Conservation (phyloP, 2,888 invertebrate genomes). For the Linnaemya vulpina region DNA sequence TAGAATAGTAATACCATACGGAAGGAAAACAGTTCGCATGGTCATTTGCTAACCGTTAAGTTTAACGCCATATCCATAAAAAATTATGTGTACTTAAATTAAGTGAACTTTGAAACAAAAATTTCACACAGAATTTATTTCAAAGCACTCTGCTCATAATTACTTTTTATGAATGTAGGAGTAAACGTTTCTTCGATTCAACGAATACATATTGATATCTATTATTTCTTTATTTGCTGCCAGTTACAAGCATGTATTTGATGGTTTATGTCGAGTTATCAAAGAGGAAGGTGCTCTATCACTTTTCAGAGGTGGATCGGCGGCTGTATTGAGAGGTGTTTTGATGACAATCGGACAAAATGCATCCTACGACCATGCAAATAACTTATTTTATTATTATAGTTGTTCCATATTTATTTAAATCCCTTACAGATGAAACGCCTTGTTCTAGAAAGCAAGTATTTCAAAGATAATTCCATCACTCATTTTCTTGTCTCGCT, state of each 20-base stretch:
- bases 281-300: constrained; percentile 90
- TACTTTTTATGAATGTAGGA: too few species aligned
- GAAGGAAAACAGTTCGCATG: too few species aligned
- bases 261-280: constrained; percentile 92
- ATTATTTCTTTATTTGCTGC: constrained; percentile 45
- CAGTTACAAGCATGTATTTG: constrained; percentile 97
- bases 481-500: constrained; percentile 95
- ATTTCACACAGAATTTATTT: too few species aligned
- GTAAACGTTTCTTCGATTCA: too few species aligned
- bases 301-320: constrained; percentile 94
- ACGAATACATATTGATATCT: too few species aligned
- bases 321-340: constrained; percentile 93
- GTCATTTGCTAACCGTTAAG: too few species aligned
- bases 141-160: too few species aligned
- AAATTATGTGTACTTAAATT: too few species aligned
- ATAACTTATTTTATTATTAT: not conserved
- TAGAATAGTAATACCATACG: too few species aligned
- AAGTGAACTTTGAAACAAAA: too few species aligned
- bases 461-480: constrained; percentile 90
- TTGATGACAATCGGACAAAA: constrained; percentile 98
- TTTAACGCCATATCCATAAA: too few species aligned
- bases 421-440: constrained; percentile 85
- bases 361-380: constrained; percentile 94
- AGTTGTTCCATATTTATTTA: not conserved
- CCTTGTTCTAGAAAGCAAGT: constrained; percentile 86